Evolutionary conservation across 2,888 invertebrate genomes (phyloP), one percentile per base, ranked within the genome.

Genomic region (Brenthis daphne): DNA sequence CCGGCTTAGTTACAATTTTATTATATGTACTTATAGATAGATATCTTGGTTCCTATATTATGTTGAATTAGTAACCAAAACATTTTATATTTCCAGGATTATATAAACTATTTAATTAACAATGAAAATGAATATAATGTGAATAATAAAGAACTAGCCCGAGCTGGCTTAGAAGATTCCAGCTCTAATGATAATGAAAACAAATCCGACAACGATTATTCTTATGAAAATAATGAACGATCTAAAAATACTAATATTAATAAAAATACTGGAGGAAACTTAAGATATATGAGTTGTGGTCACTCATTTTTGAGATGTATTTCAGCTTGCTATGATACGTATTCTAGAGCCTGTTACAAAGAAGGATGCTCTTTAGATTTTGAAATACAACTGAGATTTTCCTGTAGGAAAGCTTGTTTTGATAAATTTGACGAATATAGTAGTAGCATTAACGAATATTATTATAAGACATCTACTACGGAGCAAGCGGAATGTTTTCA

Each of bases 401-500:
- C 29, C 1, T 68, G 68, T 48, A 64, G 29, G 48, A 5, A 57
- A 16, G 57, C 57, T 11, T 68, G 68, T 29, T 8, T 20, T 20
- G 12, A 37, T 13, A 53, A 64, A 53, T 68, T 64, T 48, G 16
- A 57, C 55, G 14, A 63, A 13, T 56, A 14, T 14, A 14, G 16
- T 43, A 24, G 4, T 29, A 47, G 3, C n/a, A 48, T n/a, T 29
- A 6, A 29, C 29, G 29, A 47, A 11, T 48, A 24, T 24, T 43
- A 37, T 1, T 16, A 43, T 6, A 37, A 6, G 37, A 37, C 8
- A 11, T 37, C 0, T 11, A 11, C 8, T 37, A 37, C 8, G 6
- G 37, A 37, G 37, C 37, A 6, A 37, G 37, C 37, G 37, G 1
- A 8, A 37, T 37, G 1, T 11, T 37, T 37, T 37, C 8, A 37